Evolutionary conservation across 2,888 invertebrate genomes (phyloP).

Genomic region (Andrena praecox): DNA sequence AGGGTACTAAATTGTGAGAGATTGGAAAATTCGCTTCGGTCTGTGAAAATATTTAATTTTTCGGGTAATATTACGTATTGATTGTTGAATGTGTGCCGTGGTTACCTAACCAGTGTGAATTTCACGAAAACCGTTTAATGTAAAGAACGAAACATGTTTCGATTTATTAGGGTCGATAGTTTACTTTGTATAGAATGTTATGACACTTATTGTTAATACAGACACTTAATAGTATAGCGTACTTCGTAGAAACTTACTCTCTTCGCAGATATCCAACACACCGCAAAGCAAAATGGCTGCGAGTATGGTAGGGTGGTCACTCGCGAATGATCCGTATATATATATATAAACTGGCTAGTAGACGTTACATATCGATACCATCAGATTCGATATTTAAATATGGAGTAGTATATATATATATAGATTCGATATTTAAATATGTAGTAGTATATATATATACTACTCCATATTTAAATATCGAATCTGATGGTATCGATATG

Average conservation of each 20-base stretch:
- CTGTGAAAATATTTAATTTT: slow-evolving; percentile 6
- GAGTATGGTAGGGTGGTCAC: neutral
- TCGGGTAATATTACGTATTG: slow-evolving; percentile 16
- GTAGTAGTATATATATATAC: neutral
- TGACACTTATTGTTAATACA: neutral
- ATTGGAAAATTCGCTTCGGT: slow-evolving; percentile 5
- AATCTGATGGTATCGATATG: slow-evolving; percentile 40
- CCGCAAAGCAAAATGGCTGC: slow-evolving; percentile 35
- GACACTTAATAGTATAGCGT: neutral
- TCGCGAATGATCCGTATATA: neutral
- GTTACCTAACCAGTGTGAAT: slow-evolving; percentile 40
- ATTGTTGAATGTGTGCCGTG: neutral
- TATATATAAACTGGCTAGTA: too few relatives aligned
- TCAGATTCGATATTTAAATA: slow-evolving; percentile 22
- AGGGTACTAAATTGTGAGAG: too few relatives aligned
- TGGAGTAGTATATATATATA: neutral
- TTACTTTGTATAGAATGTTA: neutral
- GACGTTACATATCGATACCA: slow-evolving; percentile 35
- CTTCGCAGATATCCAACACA: neutral
- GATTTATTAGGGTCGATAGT: neutral
- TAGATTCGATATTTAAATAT: too few relatives aligned
- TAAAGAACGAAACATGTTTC: neutral
- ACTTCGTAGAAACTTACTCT: slow-evolving; percentile 29
- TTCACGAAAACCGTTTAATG: neutral
- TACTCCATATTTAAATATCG: slow-evolving; percentile 15